phyloP scores from a whole-genome alignment of 2,113 vertebrate species.

The Caretta caretta region DNA sequence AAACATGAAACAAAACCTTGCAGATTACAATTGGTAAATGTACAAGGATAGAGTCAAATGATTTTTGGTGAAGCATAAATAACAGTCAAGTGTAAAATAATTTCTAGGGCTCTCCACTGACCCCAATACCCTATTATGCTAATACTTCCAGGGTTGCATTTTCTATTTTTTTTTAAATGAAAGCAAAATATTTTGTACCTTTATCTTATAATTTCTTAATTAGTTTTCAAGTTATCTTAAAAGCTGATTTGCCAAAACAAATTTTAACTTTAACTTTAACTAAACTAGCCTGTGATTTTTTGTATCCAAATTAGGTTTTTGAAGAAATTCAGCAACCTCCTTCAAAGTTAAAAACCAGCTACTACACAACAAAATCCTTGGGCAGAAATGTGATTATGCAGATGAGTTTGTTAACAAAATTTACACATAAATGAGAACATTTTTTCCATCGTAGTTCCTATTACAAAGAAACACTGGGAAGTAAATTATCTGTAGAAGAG shows the following conservation, averaged over 20 bases:
- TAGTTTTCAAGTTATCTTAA: slow-evolving; percentile 57
- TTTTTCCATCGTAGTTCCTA: slow-evolving; percentile 75
- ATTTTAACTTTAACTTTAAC: slow-evolving; percentile 14
- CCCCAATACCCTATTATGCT: not conserved
- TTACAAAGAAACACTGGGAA: slow-evolving; percentile 78
- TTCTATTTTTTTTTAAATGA: slow-evolving; percentile 40
- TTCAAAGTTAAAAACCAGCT: slow-evolving; percentile 53
- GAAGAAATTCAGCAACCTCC: slow-evolving; percentile 1
- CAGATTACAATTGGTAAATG: slow-evolving; percentile 15
- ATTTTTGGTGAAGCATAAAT: slow-evolving; percentile 23
- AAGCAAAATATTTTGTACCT: slow-evolving; percentile 35
- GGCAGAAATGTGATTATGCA: slow-evolving; percentile 76
- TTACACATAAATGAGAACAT: slow-evolving; percentile 83
- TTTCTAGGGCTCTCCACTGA: not conserved
- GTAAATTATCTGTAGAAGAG: slow-evolving; percentile 80
- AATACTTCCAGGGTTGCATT: slow-evolving; percentile 13
- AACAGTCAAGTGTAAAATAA: not conserved
- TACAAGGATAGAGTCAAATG: not conserved
- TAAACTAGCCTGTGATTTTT: not conserved
- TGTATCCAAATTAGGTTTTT: not conserved
- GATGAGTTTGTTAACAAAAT: slow-evolving; percentile 80
- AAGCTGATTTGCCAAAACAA: slow-evolving; percentile 39
- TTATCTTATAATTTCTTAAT: slow-evolving; percentile 48
- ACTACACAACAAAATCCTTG: slow-evolving; percentile 57
- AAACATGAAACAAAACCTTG: not conserved